Conservation (phyloP, 1,140 invertebrate species). For the Rhyacophila brunnea region DNA sequence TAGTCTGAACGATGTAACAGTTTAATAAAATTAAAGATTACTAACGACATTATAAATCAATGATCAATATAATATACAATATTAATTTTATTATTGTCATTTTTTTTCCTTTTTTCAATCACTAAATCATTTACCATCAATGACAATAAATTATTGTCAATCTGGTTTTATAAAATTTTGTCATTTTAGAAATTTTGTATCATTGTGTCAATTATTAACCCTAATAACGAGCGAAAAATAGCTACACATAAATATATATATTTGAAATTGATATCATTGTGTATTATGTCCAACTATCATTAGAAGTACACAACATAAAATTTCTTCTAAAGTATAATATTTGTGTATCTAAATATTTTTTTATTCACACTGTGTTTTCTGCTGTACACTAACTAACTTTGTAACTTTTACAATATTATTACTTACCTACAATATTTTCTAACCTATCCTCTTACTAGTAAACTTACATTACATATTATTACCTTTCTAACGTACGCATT, state of each 20-base stretch:
- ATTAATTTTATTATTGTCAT: too few relatives aligned
- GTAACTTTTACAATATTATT: not conserved
- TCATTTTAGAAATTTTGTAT: constrained; percentile 6
- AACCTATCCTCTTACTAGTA: not conserved
- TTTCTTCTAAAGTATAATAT: not conserved
- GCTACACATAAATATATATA: constrained; percentile 12
- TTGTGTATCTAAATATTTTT: constrained; percentile 12
- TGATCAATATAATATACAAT: too few relatives aligned
- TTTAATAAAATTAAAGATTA: too few relatives aligned
- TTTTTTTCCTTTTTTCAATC: too few relatives aligned
- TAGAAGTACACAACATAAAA: too few relatives aligned
- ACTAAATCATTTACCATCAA: too few relatives aligned
- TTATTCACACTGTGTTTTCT: constrained; percentile 7
- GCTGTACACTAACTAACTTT: not conserved
- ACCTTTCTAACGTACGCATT: not conserved
- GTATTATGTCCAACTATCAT: too few relatives aligned
- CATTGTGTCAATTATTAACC: constrained; percentile 33
- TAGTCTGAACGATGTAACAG: too few relatives aligned
- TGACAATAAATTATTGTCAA: too few relatives aligned
- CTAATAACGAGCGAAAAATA: constrained; percentile 15
- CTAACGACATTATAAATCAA: too few relatives aligned
- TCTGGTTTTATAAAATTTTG: too few relatives aligned
- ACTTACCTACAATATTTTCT: not conserved
- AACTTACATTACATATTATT: not conserved
- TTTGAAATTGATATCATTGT: not conserved